Percentiles rank a stretch among this genome's conserved stretches.
Conservation (phyloP, 1,140 invertebrate species). For the Calosoma granatense region DNA sequence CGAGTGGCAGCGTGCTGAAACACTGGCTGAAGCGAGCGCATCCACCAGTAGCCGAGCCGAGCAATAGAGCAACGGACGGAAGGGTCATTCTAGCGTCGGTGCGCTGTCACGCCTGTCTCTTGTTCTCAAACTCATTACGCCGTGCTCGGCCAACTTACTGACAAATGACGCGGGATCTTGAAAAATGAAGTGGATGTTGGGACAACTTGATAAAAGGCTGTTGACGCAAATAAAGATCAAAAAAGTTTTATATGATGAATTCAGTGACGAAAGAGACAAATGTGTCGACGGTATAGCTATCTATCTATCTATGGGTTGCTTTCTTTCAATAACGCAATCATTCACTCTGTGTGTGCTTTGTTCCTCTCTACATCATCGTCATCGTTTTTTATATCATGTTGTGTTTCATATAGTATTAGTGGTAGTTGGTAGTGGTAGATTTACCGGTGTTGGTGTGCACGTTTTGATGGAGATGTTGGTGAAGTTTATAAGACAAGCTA, state of each 20-base stretch:
- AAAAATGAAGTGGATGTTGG: slow-evolving; percentile 31
- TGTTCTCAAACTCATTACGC: slow-evolving; percentile 33
- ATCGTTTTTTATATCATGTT: too few relatives aligned
- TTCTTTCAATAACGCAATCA: too few relatives aligned
- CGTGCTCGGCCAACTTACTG: slow-evolving; percentile 29
- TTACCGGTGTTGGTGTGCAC: background rate
- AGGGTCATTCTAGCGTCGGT: background rate
- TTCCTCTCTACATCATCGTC: too few relatives aligned
- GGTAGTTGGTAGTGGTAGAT: too few relatives aligned
- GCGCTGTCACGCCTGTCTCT: slow-evolving; percentile 25
- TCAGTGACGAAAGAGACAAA: background rate
- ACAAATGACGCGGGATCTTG: slow-evolving; percentile 32
- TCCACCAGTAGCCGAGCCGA: too few relatives aligned
- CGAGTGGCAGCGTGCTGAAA: too few relatives aligned
- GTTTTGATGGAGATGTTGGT: background rate
- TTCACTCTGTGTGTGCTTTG: too few relatives aligned
- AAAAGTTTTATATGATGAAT: slow-evolving; percentile 17
- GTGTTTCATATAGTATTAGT: too few relatives aligned
- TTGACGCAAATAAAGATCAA: slow-evolving; percentile 22
- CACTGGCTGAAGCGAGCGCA: too few relatives aligned
- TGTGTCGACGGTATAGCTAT: background rate
- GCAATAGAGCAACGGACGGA: background rate
- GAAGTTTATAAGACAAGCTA: background rate
- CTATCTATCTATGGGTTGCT: background rate
- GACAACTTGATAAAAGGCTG: slow-evolving; percentile 32